These are phyloP conservation scores for Oxyruncus cristatus DNA, from an alignment of 2,113 vertebrate species.

Conservation along the genomic window DNA sequence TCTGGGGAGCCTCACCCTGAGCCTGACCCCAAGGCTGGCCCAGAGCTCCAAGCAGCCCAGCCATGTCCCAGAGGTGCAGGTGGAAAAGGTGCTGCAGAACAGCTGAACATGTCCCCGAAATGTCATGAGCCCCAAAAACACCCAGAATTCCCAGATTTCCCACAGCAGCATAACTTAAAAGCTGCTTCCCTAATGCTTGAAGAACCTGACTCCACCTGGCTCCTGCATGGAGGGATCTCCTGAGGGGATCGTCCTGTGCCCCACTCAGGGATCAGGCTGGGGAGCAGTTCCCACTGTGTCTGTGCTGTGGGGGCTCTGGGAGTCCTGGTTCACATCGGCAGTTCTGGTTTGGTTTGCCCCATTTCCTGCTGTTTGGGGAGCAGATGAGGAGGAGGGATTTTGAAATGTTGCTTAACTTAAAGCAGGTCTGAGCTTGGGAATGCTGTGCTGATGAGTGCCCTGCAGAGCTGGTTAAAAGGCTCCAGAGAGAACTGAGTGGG, in stretches of 20 bases:
- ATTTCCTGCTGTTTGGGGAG: neutral
- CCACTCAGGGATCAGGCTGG: accelerated
- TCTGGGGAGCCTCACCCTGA: neutral
- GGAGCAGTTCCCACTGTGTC: accelerated
- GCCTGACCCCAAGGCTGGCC: neutral
- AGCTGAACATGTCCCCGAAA: accelerated
- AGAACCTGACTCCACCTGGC: accelerated
- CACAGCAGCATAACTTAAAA: accelerated
- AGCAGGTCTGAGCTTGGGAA: neutral
- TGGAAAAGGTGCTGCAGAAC: neutral
- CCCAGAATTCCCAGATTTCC: neutral
- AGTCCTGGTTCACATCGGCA: neutral
- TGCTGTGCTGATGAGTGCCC: accelerated
- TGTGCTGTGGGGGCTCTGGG: accelerated
- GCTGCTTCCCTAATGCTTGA: accelerated
- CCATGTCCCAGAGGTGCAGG: accelerated
- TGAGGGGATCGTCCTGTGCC: neutral
- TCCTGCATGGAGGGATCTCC: neutral
- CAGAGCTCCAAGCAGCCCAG: accelerated
- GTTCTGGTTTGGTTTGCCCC: neutral
- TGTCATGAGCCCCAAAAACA: accelerated
- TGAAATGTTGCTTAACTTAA: neutral
- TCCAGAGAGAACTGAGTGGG: accelerated
- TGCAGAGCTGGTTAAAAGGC: neutral
- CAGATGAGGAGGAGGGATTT: accelerated